phyloP scores from a whole-genome alignment of 2,888 invertebrate species.

The Drosophila vallismaia region DNA sequence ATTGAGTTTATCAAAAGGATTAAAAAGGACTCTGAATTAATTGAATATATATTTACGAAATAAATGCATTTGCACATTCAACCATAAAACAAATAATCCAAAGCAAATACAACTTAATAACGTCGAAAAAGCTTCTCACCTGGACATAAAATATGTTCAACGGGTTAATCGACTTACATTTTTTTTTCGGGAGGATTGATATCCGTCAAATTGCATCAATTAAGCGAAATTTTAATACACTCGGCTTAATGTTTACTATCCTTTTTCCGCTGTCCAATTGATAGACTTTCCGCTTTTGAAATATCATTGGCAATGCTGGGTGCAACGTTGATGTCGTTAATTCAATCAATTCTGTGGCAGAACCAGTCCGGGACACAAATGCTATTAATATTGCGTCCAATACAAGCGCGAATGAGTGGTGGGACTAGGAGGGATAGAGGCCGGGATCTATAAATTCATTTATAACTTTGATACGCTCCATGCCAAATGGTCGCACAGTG shows the following conservation, averaged over 20 bases:
- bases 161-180: conserved; percentile 28
- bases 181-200: conserved; percentile 5
- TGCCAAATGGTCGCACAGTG: conserved; percentile 41
- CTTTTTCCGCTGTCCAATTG: neutral
- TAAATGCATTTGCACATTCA: conserved; percentile 27
- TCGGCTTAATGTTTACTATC: neutral
- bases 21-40: neutral
- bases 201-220: conserved; percentile 28
- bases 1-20: neutral
- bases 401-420: conserved; percentile 4
- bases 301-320: conserved; percentile 6
- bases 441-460: conserved; percentile 60
- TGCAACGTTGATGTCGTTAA: conserved; percentile 47
- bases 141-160: conserved; percentile 29
- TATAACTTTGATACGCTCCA: conserved; percentile 57
- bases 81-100: neutral
- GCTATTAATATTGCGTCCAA: conserved; percentile 49
- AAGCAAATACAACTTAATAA: conserved; percentile 2
- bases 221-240: conserved; percentile 19
- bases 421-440: neutral
- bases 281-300: neutral
- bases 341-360: conserved; percentile 47
- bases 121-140: conserved; percentile 30
- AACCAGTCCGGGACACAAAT: conserved; percentile 39
- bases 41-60: neutral